phyloP scores from a whole-genome alignment of 37 sponge, comb jelly and placozoan genomes.

The Tethya wilhelma region DNA sequence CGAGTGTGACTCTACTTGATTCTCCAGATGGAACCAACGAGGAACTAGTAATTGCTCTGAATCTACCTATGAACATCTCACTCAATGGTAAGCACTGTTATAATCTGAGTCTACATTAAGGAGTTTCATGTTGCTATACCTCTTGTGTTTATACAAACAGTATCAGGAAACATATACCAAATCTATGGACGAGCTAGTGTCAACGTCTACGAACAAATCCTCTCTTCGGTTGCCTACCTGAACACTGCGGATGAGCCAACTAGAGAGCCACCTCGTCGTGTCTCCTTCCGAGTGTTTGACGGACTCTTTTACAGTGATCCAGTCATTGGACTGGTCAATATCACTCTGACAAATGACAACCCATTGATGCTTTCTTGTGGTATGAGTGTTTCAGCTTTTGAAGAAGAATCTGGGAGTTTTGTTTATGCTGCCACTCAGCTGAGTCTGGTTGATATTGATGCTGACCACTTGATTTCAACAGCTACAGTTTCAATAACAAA shows the following conservation, averaged over 20 bases:
- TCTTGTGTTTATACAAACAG: slow-evolving; percentile 4
- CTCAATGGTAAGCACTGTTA: not conserved
- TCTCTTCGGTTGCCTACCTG: slow-evolving; percentile 41
- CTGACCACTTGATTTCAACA: slow-evolving; percentile 29
- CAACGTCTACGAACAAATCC: slow-evolving; percentile 24
- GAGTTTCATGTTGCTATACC: not conserved
- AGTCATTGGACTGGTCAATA: slow-evolving; percentile 13
- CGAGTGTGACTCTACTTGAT: slow-evolving; percentile 23
- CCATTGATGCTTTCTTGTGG: slow-evolving; percentile 43
- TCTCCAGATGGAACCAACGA: slow-evolving; percentile 41
- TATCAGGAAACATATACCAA: not conserved
- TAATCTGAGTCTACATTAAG: not conserved
- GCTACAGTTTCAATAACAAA: slow-evolving; percentile 23
- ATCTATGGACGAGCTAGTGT: slow-evolving; percentile 35
- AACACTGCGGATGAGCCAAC: slow-evolving; percentile 56
- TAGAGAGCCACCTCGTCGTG: not conserved
- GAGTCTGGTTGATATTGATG: slow-evolving; percentile 39
- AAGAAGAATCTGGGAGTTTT: slow-evolving; percentile 33
- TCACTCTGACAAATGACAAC: slow-evolving; percentile 38
- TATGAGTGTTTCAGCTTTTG: slow-evolving; percentile 4
- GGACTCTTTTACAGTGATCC: slow-evolving; percentile 44
- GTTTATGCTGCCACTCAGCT: slow-evolving; percentile 19
- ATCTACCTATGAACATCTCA: not conserved
- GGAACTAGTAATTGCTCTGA: not conserved
- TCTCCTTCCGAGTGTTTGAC: slow-evolving; percentile 55